These are phyloP conservation scores for Catocala fraxini DNA, from an alignment of 2,888 invertebrate genomes.

Conservation along the genomic window DNA sequence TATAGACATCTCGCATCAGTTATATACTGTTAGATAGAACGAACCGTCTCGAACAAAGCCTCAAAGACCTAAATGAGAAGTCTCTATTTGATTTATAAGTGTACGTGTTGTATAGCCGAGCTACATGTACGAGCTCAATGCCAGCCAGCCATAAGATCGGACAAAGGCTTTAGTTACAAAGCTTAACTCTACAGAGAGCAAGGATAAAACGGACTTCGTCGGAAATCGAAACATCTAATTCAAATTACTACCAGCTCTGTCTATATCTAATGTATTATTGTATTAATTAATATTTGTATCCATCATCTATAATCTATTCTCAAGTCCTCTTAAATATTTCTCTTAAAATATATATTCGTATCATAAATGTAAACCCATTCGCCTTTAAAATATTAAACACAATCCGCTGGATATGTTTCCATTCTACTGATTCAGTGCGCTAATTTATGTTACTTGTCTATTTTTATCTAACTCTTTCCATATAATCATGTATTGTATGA, in stretches of 20 bases:
- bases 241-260: constrained; percentile 15
- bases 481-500: constrained; percentile 12
- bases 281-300: background rate
- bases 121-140: constrained; percentile 21
- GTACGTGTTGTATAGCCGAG: constrained; percentile 14
- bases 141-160: constrained; percentile 27
- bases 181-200: constrained; percentile 21
- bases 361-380: constrained; percentile 20
- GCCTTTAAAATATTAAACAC: constrained; percentile 32
- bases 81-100: constrained; percentile 27
- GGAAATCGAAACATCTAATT: constrained; percentile 34
- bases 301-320: too few species aligned
- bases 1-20: constrained; percentile 8
- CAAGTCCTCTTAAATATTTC: background rate
- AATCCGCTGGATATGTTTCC: constrained; percentile 43
- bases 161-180: constrained; percentile 43
- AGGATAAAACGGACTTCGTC: constrained; percentile 27
- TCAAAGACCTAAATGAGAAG: constrained; percentile 36
- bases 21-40: constrained; percentile 17
- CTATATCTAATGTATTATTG: background rate
- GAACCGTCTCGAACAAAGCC: constrained; percentile 27
- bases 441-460: constrained; percentile 28
- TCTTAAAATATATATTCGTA: constrained; percentile 1
- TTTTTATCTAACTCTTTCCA: constrained; percentile 26
- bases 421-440: constrained; percentile 31